Percentiles rank a stretch among this genome's conserved stretches.
Conservation (phyloP, 1,140 invertebrate genomes). For the Drosophila busckii region DNA sequence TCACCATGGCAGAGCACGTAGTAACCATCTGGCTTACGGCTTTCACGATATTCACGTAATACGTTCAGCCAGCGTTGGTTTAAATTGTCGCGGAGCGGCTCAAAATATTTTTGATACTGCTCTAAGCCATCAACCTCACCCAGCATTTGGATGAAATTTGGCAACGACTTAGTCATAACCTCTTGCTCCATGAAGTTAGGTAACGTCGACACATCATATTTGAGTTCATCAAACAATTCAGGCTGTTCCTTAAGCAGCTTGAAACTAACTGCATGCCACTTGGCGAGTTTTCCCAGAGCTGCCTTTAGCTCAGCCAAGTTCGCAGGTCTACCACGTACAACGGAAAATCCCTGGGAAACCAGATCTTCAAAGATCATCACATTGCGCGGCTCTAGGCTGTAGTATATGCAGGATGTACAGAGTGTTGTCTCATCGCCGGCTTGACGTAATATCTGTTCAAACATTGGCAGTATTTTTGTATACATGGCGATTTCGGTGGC, state of each 20-base stretch:
- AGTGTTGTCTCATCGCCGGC: slow-evolving; percentile 16
- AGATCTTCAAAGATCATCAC: slow-evolving; percentile 34
- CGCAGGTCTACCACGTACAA: not conserved
- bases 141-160: slow-evolving; percentile 17
- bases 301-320: slow-evolving; percentile 1
- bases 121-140: slow-evolving; percentile 1
- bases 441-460: slow-evolving; percentile 14
- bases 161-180: slow-evolving; percentile 1
- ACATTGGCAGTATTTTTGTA: slow-evolving; percentile 20
- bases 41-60: slow-evolving; percentile 19
- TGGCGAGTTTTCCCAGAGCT: slow-evolving; percentile 13
- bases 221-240: slow-evolving; percentile 6
- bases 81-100: not conserved
- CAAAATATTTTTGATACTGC: slow-evolving; percentile 25
- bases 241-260: slow-evolving; percentile 16
- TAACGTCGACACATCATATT: slow-evolving; percentile 20
- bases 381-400: slow-evolving; percentile 15
- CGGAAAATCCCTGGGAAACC: slow-evolving; percentile 3
- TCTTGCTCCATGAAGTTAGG: slow-evolving; percentile 18
- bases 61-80: slow-evolving; percentile 3
- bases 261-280: slow-evolving; percentile 33
- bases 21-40: not conserved
- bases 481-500: slow-evolving; percentile 29
- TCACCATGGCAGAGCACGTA: slow-evolving; percentile 39
- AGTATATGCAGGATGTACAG: slow-evolving; percentile 10